Percentiles rank a stretch among this genome's conserved stretches.
phyloP scores from a whole-genome alignment of 2,888 invertebrate species.

The Phasia obesa region DNA sequence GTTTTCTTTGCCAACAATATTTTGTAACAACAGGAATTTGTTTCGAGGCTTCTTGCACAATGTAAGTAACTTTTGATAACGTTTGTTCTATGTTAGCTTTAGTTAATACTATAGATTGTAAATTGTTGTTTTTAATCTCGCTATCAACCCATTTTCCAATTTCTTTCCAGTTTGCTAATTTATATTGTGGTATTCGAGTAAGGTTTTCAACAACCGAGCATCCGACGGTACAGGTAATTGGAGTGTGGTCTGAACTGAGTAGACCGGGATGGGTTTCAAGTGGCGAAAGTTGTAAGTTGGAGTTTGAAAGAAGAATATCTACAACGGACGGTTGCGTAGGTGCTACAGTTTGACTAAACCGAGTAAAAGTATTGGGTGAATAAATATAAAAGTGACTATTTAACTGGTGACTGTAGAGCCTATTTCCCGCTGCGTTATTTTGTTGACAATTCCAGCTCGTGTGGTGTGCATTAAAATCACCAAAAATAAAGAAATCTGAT shows the following conservation, averaged over 20 bases:
- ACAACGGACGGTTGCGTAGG: slow-evolving; percentile 18
- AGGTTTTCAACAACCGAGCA: neutral
- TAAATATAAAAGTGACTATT: slow-evolving; percentile 18
- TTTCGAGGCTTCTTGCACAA: slow-evolving; percentile 11
- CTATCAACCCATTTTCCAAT: slow-evolving; percentile 24
- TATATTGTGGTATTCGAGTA: slow-evolving; percentile 3
- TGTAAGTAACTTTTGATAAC: slow-evolving; percentile 11
- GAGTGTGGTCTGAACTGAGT: slow-evolving; percentile 35
- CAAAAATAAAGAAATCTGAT: too few species aligned
- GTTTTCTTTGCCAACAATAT: slow-evolving; percentile 8
- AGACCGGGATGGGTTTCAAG: slow-evolving; percentile 14
- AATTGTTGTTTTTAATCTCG: slow-evolving; percentile 11
- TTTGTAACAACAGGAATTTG: slow-evolving; percentile 1
- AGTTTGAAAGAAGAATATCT: slow-evolving; percentile 29
- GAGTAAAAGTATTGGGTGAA: slow-evolving; percentile 15
- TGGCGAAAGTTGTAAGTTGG: slow-evolving; percentile 9
- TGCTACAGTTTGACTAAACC: slow-evolving; percentile 12
- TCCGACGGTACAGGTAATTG: slow-evolving; percentile 10
- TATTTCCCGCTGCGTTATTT: slow-evolving; percentile 27
- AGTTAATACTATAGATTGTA: neutral
- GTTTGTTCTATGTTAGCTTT: slow-evolving; percentile 5
- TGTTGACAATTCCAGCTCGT: slow-evolving; percentile 13
- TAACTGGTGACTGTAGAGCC: slow-evolving; percentile 19
- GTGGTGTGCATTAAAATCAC: slow-evolving; percentile 35
- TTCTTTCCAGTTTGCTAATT: slow-evolving; percentile 24